Evolutionary conservation across 2,888 invertebrate species (phyloP).

Genomic region (Cristatella mucedo): DNA sequence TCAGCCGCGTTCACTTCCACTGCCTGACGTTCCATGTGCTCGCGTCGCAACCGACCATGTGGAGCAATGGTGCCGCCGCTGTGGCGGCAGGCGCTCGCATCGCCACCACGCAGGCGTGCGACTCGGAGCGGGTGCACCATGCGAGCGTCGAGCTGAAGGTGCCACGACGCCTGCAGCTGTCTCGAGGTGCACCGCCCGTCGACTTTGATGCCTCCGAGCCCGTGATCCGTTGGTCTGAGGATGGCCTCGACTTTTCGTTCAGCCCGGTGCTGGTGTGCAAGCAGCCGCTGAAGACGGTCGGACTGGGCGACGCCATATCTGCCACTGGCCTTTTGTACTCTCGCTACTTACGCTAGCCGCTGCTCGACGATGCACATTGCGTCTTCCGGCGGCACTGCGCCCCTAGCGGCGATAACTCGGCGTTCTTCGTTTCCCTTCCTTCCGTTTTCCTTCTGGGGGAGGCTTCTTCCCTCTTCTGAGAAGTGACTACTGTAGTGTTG

Average conservation of each 20-base stretch:
- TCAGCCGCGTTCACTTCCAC: conserved; percentile 41
- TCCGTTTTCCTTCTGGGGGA: too few species aligned
- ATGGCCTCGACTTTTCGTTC: conserved; percentile 37
- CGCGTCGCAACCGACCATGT: conserved; percentile 28
- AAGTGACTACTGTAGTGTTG: too few species aligned
- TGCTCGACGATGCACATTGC: too few species aligned
- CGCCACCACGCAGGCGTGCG: conserved; percentile 39
- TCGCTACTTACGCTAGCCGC: conserved; percentile 18
- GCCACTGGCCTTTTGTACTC: conserved; percentile 40
- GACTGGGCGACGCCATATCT: conserved; percentile 41
- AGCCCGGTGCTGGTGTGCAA: conserved; percentile 41
- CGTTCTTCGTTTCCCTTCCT: too few species aligned
- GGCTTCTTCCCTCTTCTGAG: too few species aligned
- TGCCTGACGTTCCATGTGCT: conserved; percentile 41
- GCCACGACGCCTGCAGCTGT: conserved; percentile 28
- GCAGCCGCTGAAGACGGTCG: conserved; percentile 39
- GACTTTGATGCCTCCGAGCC: conserved; percentile 25
- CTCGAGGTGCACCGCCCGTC: conserved; percentile 17
- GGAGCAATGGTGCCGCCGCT: conserved; percentile 37
- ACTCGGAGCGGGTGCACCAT: conserved; percentile 19
- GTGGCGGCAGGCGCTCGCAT: conserved; percentile 39
- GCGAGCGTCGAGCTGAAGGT: conserved; percentile 34
- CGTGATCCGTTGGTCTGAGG: conserved; percentile 35
- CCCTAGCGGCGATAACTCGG: too few species aligned
- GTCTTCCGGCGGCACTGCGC: too few species aligned